phyloP scores from a whole-genome alignment of 2,888 invertebrate genomes.

The Dasypogon diadema region DNA sequence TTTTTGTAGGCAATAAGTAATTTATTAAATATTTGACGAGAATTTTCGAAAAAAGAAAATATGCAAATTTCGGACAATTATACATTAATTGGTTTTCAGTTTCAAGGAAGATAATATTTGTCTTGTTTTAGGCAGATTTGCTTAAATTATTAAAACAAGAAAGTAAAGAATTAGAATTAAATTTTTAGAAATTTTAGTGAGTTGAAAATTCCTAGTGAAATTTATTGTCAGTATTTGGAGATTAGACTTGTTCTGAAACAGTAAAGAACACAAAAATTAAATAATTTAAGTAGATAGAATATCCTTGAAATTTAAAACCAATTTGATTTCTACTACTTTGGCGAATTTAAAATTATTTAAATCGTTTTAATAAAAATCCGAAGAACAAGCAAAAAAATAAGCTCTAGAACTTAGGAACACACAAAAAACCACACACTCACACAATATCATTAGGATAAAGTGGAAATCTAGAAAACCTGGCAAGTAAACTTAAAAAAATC shows the following conservation, averaged over 20 bases:
- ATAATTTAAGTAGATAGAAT: not conserved
- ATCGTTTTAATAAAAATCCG: slow-evolving; percentile 31
- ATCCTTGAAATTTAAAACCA: slow-evolving; percentile 18
- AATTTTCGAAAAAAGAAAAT: slow-evolving; percentile 53
- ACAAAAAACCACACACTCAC: slow-evolving; percentile 48
- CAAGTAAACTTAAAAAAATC: slow-evolving; percentile 37
- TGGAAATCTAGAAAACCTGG: slow-evolving; percentile 37
- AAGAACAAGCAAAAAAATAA: slow-evolving; percentile 17
- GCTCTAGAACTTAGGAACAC: slow-evolving; percentile 43
- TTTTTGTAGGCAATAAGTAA: slow-evolving; percentile 46
- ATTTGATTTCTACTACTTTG: slow-evolving; percentile 22
- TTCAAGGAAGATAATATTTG: not conserved
- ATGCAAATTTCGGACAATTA: not conserved
- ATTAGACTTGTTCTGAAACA: not conserved
- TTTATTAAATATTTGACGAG: slow-evolving; percentile 53
- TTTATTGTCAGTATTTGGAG: slow-evolving; percentile 13
- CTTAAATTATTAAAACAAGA: not conserved
- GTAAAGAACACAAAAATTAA: not conserved
- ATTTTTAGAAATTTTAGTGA: slow-evolving; percentile 32
- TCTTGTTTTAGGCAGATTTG: not conserved
- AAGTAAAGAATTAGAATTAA: slow-evolving; percentile 8
- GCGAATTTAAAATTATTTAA: slow-evolving; percentile 25
- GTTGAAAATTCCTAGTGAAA: slow-evolving; percentile 35
- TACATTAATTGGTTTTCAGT: not conserved
- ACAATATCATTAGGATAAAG: slow-evolving; percentile 47